Evolutionary conservation across 1,140 invertebrate genomes (phyloP), one percentile per base, ranked within the genome.

Genomic region (Temnothorax curvispinosus): DNA sequence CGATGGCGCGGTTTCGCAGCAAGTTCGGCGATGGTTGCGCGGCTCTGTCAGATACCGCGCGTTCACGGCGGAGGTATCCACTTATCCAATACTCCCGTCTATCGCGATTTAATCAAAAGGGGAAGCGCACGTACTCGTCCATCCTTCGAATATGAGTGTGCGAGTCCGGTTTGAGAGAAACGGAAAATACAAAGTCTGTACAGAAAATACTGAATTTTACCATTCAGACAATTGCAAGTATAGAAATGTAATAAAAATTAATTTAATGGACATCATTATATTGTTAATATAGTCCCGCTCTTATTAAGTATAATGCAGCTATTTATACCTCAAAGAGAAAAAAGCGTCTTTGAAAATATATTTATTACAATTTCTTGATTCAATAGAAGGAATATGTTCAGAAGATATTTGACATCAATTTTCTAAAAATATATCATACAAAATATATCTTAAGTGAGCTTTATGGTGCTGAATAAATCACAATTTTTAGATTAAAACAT

Each of bases 51-150:
- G 77, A 85, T 74, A 58, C 58, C 86, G 41, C 47, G 41, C 47
- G 58, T 64, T 87, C 72, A 41, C 47, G 47, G 38, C n/a, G 27
- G 15, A 47, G 38, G 47, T 80, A 88, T 86, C 75, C 44, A 74
- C 72, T 90, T 89, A 87, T 89, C 84, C 67, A 41, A 52, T 54
- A 89, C 71, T 58, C 81, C 15, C 15, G 75, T 65, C 75, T 76
- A 69, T 62, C 58, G 72, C 58, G 15, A 54, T 90, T 82, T 89
- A 87, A 90, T 89, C 84, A 72, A 62, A 21, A 32, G 11, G 18
- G 67, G 8, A 50, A 11, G 75, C 74, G 15, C 86, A 80, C 80
- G 80, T 90, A 90, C 80, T 81, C 84, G 54, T 6, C 67, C 41
- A 44, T 21, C 9, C 32, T 67, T 52, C 15, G 35, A 65, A 32